Conservation (phyloP, 1,140 invertebrate species). For the Bursaphelenchus mucronatus region DNA sequence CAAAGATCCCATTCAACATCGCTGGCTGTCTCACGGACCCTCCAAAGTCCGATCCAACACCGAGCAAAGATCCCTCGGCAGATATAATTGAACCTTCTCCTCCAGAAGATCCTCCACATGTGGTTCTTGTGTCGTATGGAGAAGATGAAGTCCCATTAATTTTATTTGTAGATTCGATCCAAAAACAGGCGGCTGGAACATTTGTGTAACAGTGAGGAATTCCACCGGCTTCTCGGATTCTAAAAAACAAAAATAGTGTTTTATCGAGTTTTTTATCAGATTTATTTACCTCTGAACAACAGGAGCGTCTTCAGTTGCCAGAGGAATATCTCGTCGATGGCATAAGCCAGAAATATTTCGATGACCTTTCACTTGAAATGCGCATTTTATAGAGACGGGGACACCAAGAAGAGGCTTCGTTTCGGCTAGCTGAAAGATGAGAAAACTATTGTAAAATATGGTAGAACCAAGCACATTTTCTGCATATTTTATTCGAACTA, state of each 20-base stretch:
- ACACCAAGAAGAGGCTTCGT: too few species aligned
- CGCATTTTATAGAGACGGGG: too few species aligned
- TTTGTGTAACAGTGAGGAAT: too few species aligned
- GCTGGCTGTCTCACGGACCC: constrained; percentile 9
- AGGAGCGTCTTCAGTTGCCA: too few species aligned
- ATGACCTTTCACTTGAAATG: too few species aligned
- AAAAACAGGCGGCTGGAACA: constrained; percentile 53
- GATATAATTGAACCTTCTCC: constrained; percentile 56
- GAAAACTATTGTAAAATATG: neutral
- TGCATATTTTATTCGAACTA: too few species aligned
- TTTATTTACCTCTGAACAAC: neutral
- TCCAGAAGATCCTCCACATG: constrained; percentile 69
- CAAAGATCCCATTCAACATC: constrained; percentile 72
- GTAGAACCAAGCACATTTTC: constrained; percentile 34
- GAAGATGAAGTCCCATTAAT: constrained; percentile 79
- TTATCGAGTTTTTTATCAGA: neutral
- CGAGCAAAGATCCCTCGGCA: constrained; percentile 68
- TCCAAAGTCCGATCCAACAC: constrained; percentile 71
- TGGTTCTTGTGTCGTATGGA: constrained; percentile 79
- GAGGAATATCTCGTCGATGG: too few species aligned
- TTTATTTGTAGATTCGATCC: constrained; percentile 80
- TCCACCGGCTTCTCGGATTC: constrained; percentile 73
- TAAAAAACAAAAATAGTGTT: neutral
- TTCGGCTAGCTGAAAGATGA: too few species aligned
- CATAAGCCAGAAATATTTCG: too few species aligned